Base-by-base conservation (phyloP, 1,140 invertebrate genomes). In the Trichoplusia ni region DNA sequence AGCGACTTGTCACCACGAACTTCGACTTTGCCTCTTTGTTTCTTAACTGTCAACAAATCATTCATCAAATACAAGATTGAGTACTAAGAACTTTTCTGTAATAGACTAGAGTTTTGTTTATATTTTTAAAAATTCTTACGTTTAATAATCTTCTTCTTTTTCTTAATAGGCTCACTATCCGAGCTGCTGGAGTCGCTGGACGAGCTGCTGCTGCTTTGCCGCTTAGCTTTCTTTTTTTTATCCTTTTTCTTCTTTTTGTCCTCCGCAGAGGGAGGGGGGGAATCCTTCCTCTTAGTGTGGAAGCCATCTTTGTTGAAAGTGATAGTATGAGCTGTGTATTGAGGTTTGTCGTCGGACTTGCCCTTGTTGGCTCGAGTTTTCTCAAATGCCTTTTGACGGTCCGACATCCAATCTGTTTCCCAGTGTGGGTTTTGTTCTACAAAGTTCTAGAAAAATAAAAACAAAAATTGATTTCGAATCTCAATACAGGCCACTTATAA, bases 391-490 rank as follows among this genome's bases (percentile, higher is more conserved):
- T 94, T 95, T 73, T 96, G 95, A 2, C 96, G 91, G 80, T 96
- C 95, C 0, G 93, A 93, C 86, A 96, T 92, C 95, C 95, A 97
- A 71, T 96, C 95, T 0, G 93, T 94, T 82, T 97, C 96, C 94
- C 95, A 97, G 70, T 96, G 94, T 0, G 95, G 95, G 87, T 96
- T 96, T 85, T 96, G 94, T 38, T 95, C 94, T 4, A 95, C 93
- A 71, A 95, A 96, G 60, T 93, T 93, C 96, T 96, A 75, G 63
- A 81, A 76, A 11, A n/a, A 37, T 33, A 35, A 16, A 33, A 38
- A 14, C 8, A 31, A 8, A 6, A 8, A 8, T n/a, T n/a, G n/a
- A n/a, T n/a, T n/a, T n/a, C n/a, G n/a, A n/a, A n/a, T n/a, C n/a
- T n/a, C n/a, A n/a, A n/a, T n/a, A n/a, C n/a, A n/a, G n/a, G n/a